phyloP scores from a whole-genome alignment of 2,888 invertebrate genomes.

The Biston stratarius region DNA sequence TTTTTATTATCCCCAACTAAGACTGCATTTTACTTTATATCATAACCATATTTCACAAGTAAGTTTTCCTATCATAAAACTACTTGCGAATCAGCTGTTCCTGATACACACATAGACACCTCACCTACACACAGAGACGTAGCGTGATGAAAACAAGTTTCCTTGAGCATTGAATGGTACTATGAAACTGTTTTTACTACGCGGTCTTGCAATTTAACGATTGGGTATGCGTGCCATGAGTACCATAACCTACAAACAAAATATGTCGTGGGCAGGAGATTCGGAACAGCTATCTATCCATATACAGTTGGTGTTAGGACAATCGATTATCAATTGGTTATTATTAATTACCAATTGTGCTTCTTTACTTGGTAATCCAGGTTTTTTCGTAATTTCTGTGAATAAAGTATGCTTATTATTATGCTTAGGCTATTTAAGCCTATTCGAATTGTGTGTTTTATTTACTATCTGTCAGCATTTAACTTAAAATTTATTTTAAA shows the following conservation, averaged over 20 bases:
- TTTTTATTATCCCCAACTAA: background rate
- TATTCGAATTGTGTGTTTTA: too few relatives aligned
- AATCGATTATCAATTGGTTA: too few relatives aligned
- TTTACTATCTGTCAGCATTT: too few relatives aligned
- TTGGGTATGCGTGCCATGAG: background rate
- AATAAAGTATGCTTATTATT: too few relatives aligned
- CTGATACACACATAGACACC: conserved; percentile 15
- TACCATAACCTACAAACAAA: conserved; percentile 10
- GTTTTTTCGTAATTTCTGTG: too few relatives aligned
- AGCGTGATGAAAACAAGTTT: conserved; percentile 29
- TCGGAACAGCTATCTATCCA: background rate
- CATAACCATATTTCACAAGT: conserved; percentile 3
- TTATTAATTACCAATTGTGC: too few relatives aligned
- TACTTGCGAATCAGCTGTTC: conserved; percentile 27
- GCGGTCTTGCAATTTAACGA: conserved; percentile 1
- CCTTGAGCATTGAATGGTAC: conserved; percentile 26
- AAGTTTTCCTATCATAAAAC: conserved; percentile 23
- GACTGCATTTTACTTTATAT: background rate
- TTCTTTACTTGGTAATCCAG: too few relatives aligned
- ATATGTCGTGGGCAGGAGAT: conserved; percentile 7
- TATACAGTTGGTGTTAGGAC: too few relatives aligned
- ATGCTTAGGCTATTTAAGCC: too few relatives aligned
- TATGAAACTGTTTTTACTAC: conserved; percentile 19
- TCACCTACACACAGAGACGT: conserved; percentile 18
- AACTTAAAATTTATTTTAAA: too few relatives aligned